A percentile compares a stretch with the other conserved stretches of the same genome.
phyloP scores from a whole-genome alignment of 2,113 vertebrate genomes.

The Oxygymnocypris stewartii region DNA sequence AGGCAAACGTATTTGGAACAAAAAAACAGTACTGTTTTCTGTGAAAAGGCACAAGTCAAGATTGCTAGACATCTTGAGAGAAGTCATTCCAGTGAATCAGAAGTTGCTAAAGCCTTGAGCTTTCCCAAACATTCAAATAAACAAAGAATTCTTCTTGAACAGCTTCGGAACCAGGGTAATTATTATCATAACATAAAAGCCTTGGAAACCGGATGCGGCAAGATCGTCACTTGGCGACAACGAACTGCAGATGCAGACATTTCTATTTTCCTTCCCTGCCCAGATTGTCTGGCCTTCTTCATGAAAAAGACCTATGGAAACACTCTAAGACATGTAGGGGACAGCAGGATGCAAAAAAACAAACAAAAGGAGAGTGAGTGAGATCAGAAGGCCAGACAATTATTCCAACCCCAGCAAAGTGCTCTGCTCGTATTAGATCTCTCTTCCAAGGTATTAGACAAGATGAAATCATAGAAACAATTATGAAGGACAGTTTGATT shows the following conservation, averaged over 20 bases:
- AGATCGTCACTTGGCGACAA: not conserved
- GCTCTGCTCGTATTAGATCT: not conserved
- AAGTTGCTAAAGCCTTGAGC: conserved; percentile 48
- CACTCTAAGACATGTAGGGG: not conserved
- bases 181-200: conserved; percentile 15
- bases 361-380: not conserved
- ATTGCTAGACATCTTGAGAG: conserved; percentile 44
- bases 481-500: not conserved
- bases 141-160: conserved; percentile 38
- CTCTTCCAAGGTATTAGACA: not conserved
- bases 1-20: conserved; percentile 1
- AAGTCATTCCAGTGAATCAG: conserved; percentile 31
- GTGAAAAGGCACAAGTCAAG: conserved; percentile 8
- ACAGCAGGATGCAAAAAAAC: not conserved
- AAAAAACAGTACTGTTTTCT: conserved; percentile 39
- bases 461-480: not conserved
- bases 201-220: not conserved
- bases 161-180: conserved; percentile 52
- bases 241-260: not conserved
- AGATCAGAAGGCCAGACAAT: not conserved
- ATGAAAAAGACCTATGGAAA: conserved; percentile 11
- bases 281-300: not conserved
- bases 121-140: conserved; percentile 51
- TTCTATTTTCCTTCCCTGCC: not conserved
- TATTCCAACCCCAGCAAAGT: not conserved